Conservation (phyloP, 92 coral and sea anemone species). For the Palythoa caribaeorum region DNA sequence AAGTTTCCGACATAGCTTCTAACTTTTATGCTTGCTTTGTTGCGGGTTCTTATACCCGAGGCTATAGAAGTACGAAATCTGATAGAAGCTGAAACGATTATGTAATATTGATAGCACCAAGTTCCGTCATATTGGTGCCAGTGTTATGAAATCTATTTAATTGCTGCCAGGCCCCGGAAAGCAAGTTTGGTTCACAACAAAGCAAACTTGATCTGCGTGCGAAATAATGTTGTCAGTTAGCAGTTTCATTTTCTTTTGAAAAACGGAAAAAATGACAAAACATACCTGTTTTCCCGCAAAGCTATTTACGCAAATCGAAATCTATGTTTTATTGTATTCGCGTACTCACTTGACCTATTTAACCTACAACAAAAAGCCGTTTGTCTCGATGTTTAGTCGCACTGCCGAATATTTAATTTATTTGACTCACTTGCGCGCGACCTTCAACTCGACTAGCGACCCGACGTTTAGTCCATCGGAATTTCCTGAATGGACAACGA, state of each 20-base stretch:
- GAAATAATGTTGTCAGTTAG: background rate
- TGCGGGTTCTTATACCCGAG: background rate
- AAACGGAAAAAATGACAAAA: background rate
- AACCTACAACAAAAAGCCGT: background rate
- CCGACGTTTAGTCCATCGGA: background rate
- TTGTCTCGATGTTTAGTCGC: background rate
- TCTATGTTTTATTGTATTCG: background rate
- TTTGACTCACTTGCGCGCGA: conserved; percentile 13
- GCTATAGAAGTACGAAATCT: background rate
- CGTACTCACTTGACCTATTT: conserved; percentile 10
- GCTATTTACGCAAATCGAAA: background rate
- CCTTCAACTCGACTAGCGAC: background rate
- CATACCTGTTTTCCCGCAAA: background rate
- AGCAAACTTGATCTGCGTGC: conserved; percentile 1
- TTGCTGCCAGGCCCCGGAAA: conserved; percentile 27
- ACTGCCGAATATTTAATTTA: background rate
- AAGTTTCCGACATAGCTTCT: background rate
- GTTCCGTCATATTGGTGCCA: conserved; percentile 26
- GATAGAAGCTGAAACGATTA: background rate
- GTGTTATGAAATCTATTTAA: conserved; percentile 3
- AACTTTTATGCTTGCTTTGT: background rate
- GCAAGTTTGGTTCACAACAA: background rate
- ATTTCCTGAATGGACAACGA: conserved; percentile 5
- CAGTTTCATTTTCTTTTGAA: background rate
- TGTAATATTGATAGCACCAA: background rate